These are phyloP conservation scores for Varanus komodoensis DNA, from an alignment of 2,113 vertebrate genomes.

Conservation along the genomic window DNA sequence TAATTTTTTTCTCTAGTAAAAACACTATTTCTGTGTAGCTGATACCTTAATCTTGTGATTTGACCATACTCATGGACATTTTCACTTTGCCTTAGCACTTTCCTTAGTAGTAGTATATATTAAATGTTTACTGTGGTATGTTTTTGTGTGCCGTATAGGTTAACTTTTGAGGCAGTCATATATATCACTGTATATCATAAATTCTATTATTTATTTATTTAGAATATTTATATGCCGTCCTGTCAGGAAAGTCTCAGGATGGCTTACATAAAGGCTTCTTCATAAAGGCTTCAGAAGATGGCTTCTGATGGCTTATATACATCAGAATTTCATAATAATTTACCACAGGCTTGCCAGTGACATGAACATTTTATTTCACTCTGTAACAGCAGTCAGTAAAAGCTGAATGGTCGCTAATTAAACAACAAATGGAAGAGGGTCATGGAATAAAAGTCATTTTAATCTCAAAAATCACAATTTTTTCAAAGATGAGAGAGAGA, in stretches of 20 bases:
- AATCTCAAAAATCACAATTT: constrained; percentile 19
- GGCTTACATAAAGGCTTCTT: no score
- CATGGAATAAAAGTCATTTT: constrained; percentile 42
- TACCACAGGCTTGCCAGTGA: constrained; percentile 44
- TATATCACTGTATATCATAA: not conserved
- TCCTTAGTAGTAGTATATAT: not conserved
- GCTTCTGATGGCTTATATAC: not conserved
- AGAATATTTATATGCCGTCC: no score
- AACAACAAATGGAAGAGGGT: constrained; percentile 36
- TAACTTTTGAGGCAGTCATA: constrained; percentile 5
- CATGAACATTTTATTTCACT: constrained; percentile 29
- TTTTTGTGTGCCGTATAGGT: not conserved
- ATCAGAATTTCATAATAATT: constrained; percentile 22
- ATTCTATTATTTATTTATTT: no score
- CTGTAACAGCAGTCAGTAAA: constrained; percentile 73
- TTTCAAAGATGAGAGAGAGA: no score
- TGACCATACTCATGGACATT: constrained; percentile 7
- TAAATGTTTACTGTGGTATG: not conserved
- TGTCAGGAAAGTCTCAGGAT: no score
- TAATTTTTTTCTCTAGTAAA: not conserved
- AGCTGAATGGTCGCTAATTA: constrained; percentile 47
- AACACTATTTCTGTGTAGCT: not conserved
- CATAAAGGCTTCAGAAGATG: no score
- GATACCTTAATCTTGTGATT: not conserved
- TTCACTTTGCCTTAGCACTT: constrained; percentile 32